These are phyloP conservation scores for Chloropsis cyanopogon DNA, from an alignment of 2,113 vertebrate genomes.

Conservation along the genomic window DNA sequence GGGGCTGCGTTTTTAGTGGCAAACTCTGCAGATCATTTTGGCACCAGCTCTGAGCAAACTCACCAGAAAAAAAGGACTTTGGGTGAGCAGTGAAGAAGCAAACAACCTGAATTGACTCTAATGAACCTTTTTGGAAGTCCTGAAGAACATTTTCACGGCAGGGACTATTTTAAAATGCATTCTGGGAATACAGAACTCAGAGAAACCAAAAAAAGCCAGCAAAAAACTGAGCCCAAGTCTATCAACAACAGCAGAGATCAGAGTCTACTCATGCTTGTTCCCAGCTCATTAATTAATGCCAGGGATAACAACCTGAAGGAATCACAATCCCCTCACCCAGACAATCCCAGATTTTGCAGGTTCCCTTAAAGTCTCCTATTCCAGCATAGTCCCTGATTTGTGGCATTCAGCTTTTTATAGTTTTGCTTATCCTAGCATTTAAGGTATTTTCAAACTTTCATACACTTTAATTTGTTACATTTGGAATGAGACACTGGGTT, in stretches of 20 bases:
- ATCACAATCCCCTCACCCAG: background rate
- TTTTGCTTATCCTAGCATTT: slow-evolving; percentile 63
- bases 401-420: slow-evolving; percentile 48
- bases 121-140: background rate
- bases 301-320: background rate
- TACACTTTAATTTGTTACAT: slow-evolving; percentile 65
- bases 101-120: slow-evolving; percentile 1
- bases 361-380: background rate
- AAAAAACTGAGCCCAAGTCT: background rate
- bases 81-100: background rate
- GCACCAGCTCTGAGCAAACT: slow-evolving; percentile 37
- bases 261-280: background rate
- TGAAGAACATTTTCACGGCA: background rate
- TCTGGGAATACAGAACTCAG: background rate
- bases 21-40: background rate
- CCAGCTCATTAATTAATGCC: background rate
- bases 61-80: background rate
- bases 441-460: slow-evolving; percentile 56
- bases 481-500: slow-evolving; percentile 45
- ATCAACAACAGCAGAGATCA: background rate
- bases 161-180: background rate
- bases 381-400: slow-evolving; percentile 19
- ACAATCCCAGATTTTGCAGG: background rate
- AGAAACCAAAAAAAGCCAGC: background rate
- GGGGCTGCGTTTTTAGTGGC: slow-evolving; percentile 24